Evolutionary conservation across 2,113 vertebrate genomes (phyloP), one percentile per base, ranked within the genome.

Genomic region (Cygnus atratus): DNA sequence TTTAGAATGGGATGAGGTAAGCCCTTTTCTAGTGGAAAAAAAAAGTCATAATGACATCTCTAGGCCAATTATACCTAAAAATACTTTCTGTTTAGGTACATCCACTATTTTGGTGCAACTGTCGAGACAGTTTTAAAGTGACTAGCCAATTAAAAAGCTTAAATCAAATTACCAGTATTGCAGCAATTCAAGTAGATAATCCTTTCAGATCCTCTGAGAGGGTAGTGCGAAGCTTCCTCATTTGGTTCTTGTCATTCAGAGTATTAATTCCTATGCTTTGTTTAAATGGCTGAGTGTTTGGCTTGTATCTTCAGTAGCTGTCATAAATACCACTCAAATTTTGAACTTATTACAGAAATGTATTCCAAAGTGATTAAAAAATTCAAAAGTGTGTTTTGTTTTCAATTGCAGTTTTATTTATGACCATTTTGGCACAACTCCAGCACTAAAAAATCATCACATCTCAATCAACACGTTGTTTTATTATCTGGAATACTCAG

Each of bases 1-100:
- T 95, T 97, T 98, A 91, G 98, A 98, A 96, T 98, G 98, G 97
- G 98, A 98, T 96, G 98, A 98, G 98, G 98, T 98, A 97, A 97
- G 97, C 55, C n/a, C 43, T 93, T 93, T 96, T 91, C 76, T 87
- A 75, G 76, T 92, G 33, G 11, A 18, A 46, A 88, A 67, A 31
- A 52, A 76, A 66, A 65, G 28, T 41, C 26, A 41, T 86, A 86
- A 93, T 88, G 83, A 91, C 79, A 89, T 86, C 75, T 94, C 50
- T 83, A 87, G 80, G 22, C 76, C 73, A 95, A 68, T 92, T 96
- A 66, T 68, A n/a, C 48, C 71, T 92, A 91, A 95, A 96, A 93
- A 86, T 97, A 93, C 74, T 33, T 75, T 39, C 58, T 90, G 75
- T 75, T 86, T 68, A 48, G 62, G 61, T 82, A 16, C 62, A 9